These are phyloP conservation scores for Clusia tigrina DNA, from an alignment of 2,888 invertebrate species.

Conservation along the genomic window DNA sequence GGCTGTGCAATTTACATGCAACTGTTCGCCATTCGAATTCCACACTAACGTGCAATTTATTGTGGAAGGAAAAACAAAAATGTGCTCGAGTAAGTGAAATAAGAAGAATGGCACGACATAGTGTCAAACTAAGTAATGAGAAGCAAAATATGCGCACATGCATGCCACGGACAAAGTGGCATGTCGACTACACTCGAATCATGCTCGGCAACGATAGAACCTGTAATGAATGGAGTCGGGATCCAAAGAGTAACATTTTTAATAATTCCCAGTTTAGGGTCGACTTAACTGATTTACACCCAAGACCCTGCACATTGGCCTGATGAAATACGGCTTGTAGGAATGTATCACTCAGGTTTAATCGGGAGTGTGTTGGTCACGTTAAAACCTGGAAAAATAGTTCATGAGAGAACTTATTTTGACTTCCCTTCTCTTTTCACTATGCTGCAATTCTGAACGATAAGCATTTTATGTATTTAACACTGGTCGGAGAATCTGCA, in stretches of 20 bases:
- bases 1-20: conserved; percentile 5
- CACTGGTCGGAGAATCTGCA: too few species aligned
- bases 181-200: conserved; percentile 31
- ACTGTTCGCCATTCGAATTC: conserved; percentile 28
- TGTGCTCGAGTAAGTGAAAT: conserved; percentile 32
- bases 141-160: conserved; percentile 44
- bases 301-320: too few species aligned
- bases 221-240: background rate
- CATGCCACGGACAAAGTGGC: conserved; percentile 50
- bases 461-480: too few species aligned
- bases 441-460: too few species aligned
- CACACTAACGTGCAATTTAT: conserved; percentile 5
- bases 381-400: too few species aligned
- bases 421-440: too few species aligned
- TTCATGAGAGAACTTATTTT: too few species aligned
- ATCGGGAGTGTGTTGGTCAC: too few species aligned
- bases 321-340: too few species aligned
- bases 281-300: conserved; percentile 38
- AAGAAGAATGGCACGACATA: conserved; percentile 36
- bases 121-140: conserved; percentile 42
- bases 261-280: conserved; percentile 41
- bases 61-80: conserved; percentile 22
- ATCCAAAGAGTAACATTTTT: conserved; percentile 38
- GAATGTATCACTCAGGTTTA: too few species aligned
- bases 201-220: background rate